These are phyloP conservation scores for Diachasma alloeum DNA, from an alignment of 1,140 invertebrate species.

Conservation along the genomic window DNA sequence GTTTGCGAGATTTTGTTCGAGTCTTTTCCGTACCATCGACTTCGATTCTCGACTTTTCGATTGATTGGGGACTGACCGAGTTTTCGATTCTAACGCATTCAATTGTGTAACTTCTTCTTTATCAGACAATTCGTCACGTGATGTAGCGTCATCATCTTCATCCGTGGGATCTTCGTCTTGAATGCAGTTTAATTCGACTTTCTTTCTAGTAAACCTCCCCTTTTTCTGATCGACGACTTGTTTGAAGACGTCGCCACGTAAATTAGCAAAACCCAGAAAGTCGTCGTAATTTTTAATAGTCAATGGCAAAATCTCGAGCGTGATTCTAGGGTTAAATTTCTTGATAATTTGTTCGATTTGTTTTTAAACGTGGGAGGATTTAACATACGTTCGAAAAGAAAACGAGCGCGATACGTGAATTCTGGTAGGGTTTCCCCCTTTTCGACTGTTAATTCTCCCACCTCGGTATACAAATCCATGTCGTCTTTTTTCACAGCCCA, in stretches of 20 bases:
- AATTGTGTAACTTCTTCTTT: background rate
- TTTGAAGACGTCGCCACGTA: conserved; percentile 14
- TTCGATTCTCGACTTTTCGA: background rate
- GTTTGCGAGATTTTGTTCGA: no score
- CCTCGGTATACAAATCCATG: no score
- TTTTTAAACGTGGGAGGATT: conserved; percentile 19
- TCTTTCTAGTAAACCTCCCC: background rate
- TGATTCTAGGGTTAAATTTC: conserved; percentile 24
- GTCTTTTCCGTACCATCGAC: no score
- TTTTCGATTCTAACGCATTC: background rate
- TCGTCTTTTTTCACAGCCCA: no score
- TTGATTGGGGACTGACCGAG: background rate
- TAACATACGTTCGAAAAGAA: conserved; percentile 26
- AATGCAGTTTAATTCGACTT: background rate
- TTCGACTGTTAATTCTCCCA: no score
- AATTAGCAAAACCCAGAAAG: conserved; percentile 11
- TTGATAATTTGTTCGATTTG: conserved; percentile 24
- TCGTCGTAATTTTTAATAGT: conserved; percentile 11
- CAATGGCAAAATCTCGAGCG: conserved; percentile 9
- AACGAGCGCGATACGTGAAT: conserved; percentile 23
- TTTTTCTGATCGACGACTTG: background rate
- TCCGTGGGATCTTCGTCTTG: background rate
- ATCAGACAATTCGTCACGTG: background rate
- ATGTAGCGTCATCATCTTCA: background rate
- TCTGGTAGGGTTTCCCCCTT: conserved; percentile 23